phyloP scores from a whole-genome alignment of 2,113 vertebrate species.

The Anhinga rufa region DNA sequence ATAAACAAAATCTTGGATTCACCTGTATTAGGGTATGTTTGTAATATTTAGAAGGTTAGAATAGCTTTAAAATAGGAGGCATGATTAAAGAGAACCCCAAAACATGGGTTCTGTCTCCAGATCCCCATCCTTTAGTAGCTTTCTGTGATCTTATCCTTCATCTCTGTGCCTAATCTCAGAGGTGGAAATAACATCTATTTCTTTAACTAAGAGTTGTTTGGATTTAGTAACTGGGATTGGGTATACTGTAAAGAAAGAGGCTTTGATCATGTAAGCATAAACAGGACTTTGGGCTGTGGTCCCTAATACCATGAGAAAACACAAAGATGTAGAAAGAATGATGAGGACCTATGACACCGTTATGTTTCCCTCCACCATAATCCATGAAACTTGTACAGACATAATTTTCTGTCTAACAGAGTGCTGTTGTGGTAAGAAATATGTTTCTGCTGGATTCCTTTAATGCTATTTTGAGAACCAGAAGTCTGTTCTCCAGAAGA shows the following conservation, averaged over 20 bases:
- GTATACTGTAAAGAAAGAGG: not conserved
- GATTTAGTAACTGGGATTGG: not conserved
- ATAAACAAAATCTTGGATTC: not conserved
- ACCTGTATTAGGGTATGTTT: not conserved
- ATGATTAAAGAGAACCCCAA: not conserved
- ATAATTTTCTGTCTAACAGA: not conserved
- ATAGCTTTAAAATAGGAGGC: not conserved
- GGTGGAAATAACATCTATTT: not conserved
- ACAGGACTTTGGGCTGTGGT: not conserved
- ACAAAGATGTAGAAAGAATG: not conserved
- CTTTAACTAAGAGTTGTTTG: not conserved
- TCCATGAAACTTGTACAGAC: accelerated
- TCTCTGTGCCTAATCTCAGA: not conserved
- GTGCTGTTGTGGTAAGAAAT: not conserved
- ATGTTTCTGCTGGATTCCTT: not conserved
- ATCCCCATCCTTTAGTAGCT: not conserved
- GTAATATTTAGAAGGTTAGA: not conserved
- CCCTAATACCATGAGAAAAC: not conserved
- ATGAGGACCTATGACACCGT: not conserved
- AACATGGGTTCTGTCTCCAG: not conserved
- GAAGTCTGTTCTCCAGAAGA: not conserved
- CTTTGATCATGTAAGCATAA: not conserved
- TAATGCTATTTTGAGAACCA: not conserved
- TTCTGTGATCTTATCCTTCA: not conserved
- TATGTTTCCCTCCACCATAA: not conserved